A percentile compares a stretch with the other conserved stretches of the same genome.
Conservation (phyloP, 2,113 vertebrate species). For the Phalacrocorax carbo region DNA sequence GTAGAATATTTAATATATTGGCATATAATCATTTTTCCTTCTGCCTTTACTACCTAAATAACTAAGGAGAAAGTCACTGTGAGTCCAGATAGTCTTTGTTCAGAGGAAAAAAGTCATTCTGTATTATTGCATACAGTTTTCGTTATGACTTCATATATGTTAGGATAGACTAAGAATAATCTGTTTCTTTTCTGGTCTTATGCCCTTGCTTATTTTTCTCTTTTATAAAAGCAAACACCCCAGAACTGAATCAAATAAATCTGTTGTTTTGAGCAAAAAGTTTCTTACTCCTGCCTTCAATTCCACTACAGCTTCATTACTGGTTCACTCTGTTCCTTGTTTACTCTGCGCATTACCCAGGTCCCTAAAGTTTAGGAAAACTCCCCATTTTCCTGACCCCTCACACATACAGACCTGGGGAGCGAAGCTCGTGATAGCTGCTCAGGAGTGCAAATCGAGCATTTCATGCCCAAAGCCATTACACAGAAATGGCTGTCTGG, state of each 20-base stretch:
- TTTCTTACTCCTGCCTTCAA: background rate
- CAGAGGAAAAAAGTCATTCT: background rate
- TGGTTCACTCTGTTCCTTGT: background rate
- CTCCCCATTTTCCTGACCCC: background rate
- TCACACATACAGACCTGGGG: background rate
- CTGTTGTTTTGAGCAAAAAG: background rate
- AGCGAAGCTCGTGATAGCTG: background rate
- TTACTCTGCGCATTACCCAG: background rate
- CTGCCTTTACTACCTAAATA: background rate
- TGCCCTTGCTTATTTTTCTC: background rate
- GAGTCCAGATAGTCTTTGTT: background rate
- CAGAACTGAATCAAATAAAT: background rate
- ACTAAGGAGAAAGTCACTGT: background rate
- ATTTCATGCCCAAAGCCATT: slow-evolving; percentile 46
- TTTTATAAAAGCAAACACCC: background rate
- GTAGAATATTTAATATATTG: background rate
- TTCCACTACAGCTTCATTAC: background rate
- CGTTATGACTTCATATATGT: background rate
- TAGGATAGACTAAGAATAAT: background rate
- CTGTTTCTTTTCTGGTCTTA: background rate
- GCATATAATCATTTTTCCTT: background rate
- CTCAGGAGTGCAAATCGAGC: slow-evolving; percentile 41
- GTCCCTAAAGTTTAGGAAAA: background rate
- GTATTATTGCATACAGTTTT: background rate
- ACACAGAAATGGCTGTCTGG: slow-evolving; percentile 50